A percentile compares a stretch with the other conserved stretches of the same genome.
Conservation (phyloP, 1,140 invertebrate genomes). For the Zaprionus davidi region DNA sequence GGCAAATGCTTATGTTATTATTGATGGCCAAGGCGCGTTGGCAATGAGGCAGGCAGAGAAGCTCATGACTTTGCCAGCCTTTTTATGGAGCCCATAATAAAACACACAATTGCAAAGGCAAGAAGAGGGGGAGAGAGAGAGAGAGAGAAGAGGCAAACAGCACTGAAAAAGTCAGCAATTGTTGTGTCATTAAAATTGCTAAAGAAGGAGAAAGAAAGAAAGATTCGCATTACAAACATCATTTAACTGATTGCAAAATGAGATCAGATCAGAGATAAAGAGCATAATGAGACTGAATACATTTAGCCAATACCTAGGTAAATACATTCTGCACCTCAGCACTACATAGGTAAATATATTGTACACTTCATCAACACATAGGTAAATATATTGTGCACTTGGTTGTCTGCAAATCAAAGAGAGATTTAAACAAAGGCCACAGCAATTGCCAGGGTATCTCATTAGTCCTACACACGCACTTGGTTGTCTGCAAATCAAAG, state of each 20-base stretch:
- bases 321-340: too few species aligned
- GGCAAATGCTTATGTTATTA: slow-evolving; percentile 75
- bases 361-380: too few species aligned
- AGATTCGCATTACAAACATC: slow-evolving; percentile 71
- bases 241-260: slow-evolving; percentile 72
- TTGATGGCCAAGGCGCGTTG: slow-evolving; percentile 50
- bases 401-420: background rate
- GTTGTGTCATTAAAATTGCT: slow-evolving; percentile 69
- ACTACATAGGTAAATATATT: too few species aligned
- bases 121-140: background rate
- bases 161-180: slow-evolving; percentile 67
- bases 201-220: background rate
- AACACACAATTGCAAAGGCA: slow-evolving; percentile 68
- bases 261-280: slow-evolving; percentile 17
- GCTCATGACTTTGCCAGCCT: slow-evolving; percentile 47
- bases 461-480: background rate
- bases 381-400: background rate
- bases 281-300: background rate
- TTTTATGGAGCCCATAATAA: slow-evolving; percentile 66
- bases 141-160: slow-evolving; percentile 1
- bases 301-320: too few species aligned
- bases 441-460: slow-evolving; percentile 18
- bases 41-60: slow-evolving; percentile 27
- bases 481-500: background rate
- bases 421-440: background rate